A percentile compares a stretch with the other conserved stretches of the same genome.
Conservation (phyloP, 2,888 invertebrate genomes). For the Drosophila birchii region DNA sequence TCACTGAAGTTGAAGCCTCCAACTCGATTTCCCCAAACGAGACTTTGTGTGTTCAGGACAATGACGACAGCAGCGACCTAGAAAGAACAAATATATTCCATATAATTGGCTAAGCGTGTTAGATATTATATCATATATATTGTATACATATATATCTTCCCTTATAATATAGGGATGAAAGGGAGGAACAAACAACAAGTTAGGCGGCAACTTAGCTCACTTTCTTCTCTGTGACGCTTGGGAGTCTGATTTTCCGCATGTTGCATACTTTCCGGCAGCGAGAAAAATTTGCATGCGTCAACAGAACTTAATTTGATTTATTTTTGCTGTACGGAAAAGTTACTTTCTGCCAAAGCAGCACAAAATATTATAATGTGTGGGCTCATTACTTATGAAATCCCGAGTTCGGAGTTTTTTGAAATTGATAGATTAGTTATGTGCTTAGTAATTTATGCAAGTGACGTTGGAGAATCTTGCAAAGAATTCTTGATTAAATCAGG, state of each 20-base stretch:
- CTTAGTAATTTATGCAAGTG: constrained; percentile 1
- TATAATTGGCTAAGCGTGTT: constrained; percentile 36
- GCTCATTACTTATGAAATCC: constrained; percentile 15
- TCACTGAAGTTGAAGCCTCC: constrained; percentile 32
- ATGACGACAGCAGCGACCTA: constrained; percentile 58
- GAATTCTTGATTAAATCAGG: neutral
- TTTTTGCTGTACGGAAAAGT: constrained; percentile 41
- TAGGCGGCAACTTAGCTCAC: neutral
- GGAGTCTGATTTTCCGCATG: constrained; percentile 2
- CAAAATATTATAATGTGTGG: constrained; percentile 4
- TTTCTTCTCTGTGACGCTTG: neutral
- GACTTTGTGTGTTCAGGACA: constrained; percentile 17
- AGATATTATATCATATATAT: constrained; percentile 42
- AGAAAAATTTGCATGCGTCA: constrained; percentile 42
- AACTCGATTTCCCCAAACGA: constrained; percentile 10
- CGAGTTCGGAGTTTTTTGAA: neutral
- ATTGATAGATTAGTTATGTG: neutral
- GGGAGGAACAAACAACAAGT: constrained; percentile 5
- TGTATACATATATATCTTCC: constrained; percentile 14
- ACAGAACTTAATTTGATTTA: constrained; percentile 62
- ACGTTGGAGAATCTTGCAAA: neutral
- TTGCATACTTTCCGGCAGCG: constrained; percentile 58
- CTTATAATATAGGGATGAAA: constrained; percentile 3
- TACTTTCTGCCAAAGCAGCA: constrained; percentile 15
- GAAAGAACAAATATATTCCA: constrained; percentile 39